Percentiles rank a stretch among this genome's conserved stretches.
These are phyloP conservation scores for Tachuris rubrigastra DNA, from an alignment of 2,113 vertebrate genomes.

Conservation along the genomic window DNA sequence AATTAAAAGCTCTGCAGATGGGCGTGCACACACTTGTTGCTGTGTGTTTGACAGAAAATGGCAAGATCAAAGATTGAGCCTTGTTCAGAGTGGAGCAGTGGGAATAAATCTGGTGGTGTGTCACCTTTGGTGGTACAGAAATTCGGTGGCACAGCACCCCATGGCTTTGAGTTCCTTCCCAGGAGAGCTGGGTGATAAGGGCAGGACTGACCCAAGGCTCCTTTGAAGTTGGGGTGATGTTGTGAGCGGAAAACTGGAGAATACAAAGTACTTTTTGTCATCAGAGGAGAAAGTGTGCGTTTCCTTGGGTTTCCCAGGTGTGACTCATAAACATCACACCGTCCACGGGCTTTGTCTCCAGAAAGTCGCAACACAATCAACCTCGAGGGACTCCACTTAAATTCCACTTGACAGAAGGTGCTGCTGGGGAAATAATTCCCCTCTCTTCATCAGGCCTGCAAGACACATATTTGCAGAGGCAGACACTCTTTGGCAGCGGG, in stretches of 20 bases:
- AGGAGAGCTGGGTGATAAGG: neutral
- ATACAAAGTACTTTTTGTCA: neutral
- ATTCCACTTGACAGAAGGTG: neutral
- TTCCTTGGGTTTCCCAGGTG: neutral
- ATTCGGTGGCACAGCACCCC: neutral
- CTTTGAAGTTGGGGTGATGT: neutral
- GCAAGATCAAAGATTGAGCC: neutral
- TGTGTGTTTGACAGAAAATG: neutral
- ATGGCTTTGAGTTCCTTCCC: neutral
- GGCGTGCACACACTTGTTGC: neutral
- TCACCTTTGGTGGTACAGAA: neutral
- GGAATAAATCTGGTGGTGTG: neutral
- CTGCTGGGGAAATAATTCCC: neutral
- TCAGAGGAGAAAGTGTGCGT: neutral
- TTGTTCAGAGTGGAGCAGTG: neutral
- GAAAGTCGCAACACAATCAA: neutral
- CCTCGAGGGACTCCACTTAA: neutral
- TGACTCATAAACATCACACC: neutral
- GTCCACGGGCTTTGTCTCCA: neutral
- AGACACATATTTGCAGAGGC: neutral
- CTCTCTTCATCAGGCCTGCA: neutral
- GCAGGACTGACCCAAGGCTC: neutral
- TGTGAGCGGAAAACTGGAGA: neutral
- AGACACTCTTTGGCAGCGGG: neutral
- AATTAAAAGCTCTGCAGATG: accelerated